A percentile compares a stretch with the other conserved stretches of the same genome.
phyloP scores from a whole-genome alignment of 1,140 invertebrate genomes.

The Brachionus asplanchnoidis region DNA sequence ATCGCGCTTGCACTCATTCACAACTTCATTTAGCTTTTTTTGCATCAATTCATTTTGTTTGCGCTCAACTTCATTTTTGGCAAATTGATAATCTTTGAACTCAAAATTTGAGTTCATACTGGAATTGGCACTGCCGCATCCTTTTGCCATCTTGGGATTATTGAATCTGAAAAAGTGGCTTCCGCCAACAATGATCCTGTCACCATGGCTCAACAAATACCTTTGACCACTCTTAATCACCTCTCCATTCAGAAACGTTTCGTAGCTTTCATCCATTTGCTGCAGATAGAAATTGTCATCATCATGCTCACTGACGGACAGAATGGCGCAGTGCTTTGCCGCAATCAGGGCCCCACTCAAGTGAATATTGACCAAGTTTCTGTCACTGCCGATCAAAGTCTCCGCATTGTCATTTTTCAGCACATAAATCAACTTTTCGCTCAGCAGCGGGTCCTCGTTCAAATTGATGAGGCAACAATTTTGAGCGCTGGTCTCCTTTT shows the following conservation, averaged over 20 bases:
- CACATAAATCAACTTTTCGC: constrained; percentile 66
- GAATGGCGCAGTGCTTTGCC: constrained; percentile 64
- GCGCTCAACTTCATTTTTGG: constrained; percentile 38
- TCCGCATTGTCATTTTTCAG: constrained; percentile 52
- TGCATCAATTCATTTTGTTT: constrained; percentile 38
- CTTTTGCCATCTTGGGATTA: constrained; percentile 52
- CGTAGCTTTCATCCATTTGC: background rate
- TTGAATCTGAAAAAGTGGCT: constrained; percentile 59
- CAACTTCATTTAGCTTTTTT: constrained; percentile 31
- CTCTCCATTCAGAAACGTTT: constrained; percentile 43
- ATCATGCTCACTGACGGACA: constrained; percentile 46
- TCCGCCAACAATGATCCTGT: constrained; percentile 55
- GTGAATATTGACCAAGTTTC: constrained; percentile 60
- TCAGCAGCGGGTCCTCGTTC: constrained; percentile 67
- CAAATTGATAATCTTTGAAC: constrained; percentile 41
- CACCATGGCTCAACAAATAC: constrained; percentile 25
- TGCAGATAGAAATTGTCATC: background rate
- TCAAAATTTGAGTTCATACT: background rate
- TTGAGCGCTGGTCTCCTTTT: constrained; percentile 11
- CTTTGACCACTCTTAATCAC: constrained; percentile 49
- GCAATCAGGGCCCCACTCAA: constrained; percentile 65
- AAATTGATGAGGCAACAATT: constrained; percentile 62
- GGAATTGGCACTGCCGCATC: background rate
- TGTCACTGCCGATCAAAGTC: constrained; percentile 55
- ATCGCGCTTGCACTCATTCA: background rate